These are phyloP conservation scores for Spizella passerina DNA, from an alignment of 2,797 vertebrate species.

Conservation along the genomic window DNA sequence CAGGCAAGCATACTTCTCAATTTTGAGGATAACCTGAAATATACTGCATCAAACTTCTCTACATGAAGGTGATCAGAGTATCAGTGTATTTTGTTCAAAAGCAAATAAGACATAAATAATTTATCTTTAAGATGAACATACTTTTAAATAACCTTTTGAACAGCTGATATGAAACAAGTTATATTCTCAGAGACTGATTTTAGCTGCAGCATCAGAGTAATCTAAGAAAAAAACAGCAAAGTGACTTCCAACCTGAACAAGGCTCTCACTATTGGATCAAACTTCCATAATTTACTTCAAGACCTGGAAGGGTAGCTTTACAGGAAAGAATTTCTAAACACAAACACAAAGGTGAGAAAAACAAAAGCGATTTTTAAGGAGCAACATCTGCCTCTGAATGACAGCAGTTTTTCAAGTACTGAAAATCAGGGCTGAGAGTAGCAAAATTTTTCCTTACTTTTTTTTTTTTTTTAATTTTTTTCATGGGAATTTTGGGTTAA, in stretches of 20 bases:
- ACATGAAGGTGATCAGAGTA: background rate
- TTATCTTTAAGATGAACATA: background rate
- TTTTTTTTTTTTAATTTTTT: background rate
- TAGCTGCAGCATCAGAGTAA: background rate
- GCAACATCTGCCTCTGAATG: background rate
- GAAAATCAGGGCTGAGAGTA: background rate
- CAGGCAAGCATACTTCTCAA: background rate
- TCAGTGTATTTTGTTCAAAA: background rate
- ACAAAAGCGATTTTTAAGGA: background rate
- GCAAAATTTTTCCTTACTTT: rapidly evolving
- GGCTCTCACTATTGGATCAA: background rate
- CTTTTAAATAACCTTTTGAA: background rate
- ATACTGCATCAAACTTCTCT: background rate
- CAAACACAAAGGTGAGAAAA: background rate
- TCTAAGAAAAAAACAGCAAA: background rate
- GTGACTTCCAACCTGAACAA: background rate
- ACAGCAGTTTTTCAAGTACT: background rate
- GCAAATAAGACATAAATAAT: background rate
- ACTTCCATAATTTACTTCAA: background rate
- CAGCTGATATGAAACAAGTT: background rate
- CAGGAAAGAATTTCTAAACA: background rate
- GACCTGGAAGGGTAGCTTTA: background rate
- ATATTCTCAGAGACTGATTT: background rate
- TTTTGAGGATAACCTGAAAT: background rate
- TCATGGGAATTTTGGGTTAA: background rate